These are phyloP conservation scores for Sarcophilus harrisii DNA, from an alignment of 2,797 vertebrate genomes.

Conservation along the genomic window DNA sequence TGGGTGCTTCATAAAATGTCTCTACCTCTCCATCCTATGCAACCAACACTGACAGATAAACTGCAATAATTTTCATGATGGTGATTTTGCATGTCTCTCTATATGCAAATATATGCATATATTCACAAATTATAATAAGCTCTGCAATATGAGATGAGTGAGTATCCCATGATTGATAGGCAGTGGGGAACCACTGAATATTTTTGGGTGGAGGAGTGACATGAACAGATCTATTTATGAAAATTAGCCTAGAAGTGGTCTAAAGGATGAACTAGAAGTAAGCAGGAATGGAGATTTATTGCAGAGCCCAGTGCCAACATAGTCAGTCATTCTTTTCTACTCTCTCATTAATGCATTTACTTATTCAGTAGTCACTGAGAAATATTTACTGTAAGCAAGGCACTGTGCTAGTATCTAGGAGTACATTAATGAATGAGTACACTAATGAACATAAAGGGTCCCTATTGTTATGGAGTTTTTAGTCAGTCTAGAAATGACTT, in stretches of 20 bases:
- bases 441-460: neutral
- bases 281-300: neutral
- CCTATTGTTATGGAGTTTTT: neutral
- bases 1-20: neutral
- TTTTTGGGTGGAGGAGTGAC: neutral
- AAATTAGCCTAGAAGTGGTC: neutral
- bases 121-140: neutral
- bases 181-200: slow-evolving; percentile 10
- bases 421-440: neutral
- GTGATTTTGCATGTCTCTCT: neutral
- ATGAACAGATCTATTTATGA: slow-evolving; percentile 1
- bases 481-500: neutral
- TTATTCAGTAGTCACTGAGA: neutral
- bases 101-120: neutral
- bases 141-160: neutral
- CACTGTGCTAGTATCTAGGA: neutral
- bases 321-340: neutral
- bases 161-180: neutral
- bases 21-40: neutral
- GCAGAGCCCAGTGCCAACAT: neutral
- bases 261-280: neutral
- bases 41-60: neutral
- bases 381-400: neutral
- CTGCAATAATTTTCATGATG: neutral
- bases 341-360: neutral